These are phyloP conservation scores for Ameiurus melas DNA, from an alignment of 2,113 vertebrate genomes.

Conservation along the genomic window DNA sequence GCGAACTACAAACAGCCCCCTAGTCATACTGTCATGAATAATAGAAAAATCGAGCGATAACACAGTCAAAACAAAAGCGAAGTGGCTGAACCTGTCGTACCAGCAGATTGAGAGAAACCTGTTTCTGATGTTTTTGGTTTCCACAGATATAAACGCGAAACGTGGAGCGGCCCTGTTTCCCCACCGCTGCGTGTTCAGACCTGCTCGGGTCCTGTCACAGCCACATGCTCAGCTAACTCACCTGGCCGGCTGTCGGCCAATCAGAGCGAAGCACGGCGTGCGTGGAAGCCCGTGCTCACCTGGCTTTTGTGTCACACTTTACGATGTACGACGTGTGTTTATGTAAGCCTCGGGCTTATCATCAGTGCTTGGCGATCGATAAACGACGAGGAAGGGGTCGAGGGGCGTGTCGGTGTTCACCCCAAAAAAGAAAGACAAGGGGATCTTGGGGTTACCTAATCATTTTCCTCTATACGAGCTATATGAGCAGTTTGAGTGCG, in stretches of 20 bases:
- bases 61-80: conserved; percentile 64
- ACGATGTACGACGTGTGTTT: conserved; percentile 5
- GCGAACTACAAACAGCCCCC: conserved; percentile 37
- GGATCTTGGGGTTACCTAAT: background rate
- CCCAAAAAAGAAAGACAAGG: background rate
- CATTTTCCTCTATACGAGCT: background rate
- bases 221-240: conserved; percentile 79
- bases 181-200: conserved; percentile 86
- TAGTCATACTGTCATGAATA: conserved; percentile 55
- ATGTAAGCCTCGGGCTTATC: conserved; percentile 3
- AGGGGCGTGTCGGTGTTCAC: background rate
- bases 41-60: conserved; percentile 63
- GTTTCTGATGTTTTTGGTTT: conserved; percentile 98
- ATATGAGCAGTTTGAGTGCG: background rate
- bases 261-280: conserved; percentile 73
- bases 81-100: conserved; percentile 79
- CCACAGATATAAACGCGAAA: conserved; percentile 91
- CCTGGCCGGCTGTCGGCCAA: conserved; percentile 80
- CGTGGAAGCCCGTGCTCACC: conserved; percentile 73
- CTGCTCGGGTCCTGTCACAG: conserved; percentile 84
- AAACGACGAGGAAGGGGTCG: background rate
- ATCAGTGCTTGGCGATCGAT: background rate
- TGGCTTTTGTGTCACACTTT: conserved; percentile 67
- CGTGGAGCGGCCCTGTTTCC: conserved; percentile 83
- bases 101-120: conserved; percentile 88